These are phyloP conservation scores for Sycophaga agraensis DNA, from an alignment of 1,140 invertebrate species.

Conservation along the genomic window DNA sequence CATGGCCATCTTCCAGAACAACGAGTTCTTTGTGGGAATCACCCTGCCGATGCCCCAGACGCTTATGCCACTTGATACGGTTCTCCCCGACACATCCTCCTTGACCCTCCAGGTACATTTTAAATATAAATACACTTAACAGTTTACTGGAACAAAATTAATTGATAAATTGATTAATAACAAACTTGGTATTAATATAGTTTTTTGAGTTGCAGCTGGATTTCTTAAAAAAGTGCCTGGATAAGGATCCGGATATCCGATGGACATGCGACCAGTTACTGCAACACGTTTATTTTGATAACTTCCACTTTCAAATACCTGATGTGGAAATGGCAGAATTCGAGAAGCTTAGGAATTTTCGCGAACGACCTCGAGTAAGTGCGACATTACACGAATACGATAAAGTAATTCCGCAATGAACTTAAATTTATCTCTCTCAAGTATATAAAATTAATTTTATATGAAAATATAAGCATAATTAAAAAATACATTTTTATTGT, in stretches of 20 bases:
- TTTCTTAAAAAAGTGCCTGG: conserved; percentile 92
- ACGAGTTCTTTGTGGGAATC: conserved; percentile 94
- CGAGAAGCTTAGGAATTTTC: conserved; percentile 64
- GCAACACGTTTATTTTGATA: conserved; percentile 85
- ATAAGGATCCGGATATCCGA: conserved; percentile 89
- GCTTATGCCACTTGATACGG: conserved; percentile 79
- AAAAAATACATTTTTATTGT: too few relatives aligned
- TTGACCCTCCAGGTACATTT: conserved; percentile 60
- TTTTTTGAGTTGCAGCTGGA: too few relatives aligned
- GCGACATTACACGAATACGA: too few relatives aligned
- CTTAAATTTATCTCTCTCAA: too few relatives aligned
- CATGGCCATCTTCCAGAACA: conserved; percentile 92
- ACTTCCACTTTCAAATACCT: conserved; percentile 76
- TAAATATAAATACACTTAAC: too few relatives aligned
- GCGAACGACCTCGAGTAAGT: conserved; percentile 65
- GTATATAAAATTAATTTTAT: too few relatives aligned
- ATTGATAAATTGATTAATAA: too few relatives aligned
- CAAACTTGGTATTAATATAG: too few relatives aligned
- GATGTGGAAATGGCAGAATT: conserved; percentile 70
- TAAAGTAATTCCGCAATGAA: too few relatives aligned
- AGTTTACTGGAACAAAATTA: too few relatives aligned
- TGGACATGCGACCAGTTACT: conserved; percentile 90
- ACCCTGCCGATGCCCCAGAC: conserved; percentile 88
- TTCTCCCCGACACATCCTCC: conserved; percentile 72
- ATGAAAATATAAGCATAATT: too few relatives aligned